These are phyloP conservation scores for Pterocles gutturalis DNA, from an alignment of 2,113 vertebrate genomes.

Conservation along the genomic window DNA sequence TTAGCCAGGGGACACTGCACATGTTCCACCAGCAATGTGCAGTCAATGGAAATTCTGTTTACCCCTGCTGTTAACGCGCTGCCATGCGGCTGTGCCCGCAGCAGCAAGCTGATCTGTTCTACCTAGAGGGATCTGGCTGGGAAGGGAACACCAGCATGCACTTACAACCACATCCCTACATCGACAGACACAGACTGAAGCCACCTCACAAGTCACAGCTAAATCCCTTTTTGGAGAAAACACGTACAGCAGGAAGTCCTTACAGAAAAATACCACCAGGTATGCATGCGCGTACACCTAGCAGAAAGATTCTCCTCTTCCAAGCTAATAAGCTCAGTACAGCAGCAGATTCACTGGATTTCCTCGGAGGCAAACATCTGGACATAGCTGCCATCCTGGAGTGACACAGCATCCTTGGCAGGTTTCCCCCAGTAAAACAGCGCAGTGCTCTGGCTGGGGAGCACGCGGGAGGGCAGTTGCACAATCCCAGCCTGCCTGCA, in stretches of 20 bases:
- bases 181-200: background rate
- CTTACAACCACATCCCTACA: background rate
- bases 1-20: background rate
- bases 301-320: background rate
- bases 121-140: background rate
- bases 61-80: fast-evolving
- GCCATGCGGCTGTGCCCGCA: background rate
- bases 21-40: fast-evolving
- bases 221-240: background rate
- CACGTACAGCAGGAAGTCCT: fast-evolving
- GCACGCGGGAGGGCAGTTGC: background rate
- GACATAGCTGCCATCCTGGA: background rate
- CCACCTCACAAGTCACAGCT: background rate
- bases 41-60: background rate
- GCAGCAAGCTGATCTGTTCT: background rate
- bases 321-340: fast-evolving
- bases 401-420: background rate
- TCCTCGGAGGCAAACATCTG: background rate
- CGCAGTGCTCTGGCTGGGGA: background rate
- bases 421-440: background rate
- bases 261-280: fast-evolving
- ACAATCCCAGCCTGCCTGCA: background rate
- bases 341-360: background rate
- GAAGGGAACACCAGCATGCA: background rate
- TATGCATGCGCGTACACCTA: fast-evolving